These are phyloP conservation scores for Pseudomugil tenellus DNA, from an alignment of 2,797 vertebrate species.

Conservation along the genomic window DNA sequence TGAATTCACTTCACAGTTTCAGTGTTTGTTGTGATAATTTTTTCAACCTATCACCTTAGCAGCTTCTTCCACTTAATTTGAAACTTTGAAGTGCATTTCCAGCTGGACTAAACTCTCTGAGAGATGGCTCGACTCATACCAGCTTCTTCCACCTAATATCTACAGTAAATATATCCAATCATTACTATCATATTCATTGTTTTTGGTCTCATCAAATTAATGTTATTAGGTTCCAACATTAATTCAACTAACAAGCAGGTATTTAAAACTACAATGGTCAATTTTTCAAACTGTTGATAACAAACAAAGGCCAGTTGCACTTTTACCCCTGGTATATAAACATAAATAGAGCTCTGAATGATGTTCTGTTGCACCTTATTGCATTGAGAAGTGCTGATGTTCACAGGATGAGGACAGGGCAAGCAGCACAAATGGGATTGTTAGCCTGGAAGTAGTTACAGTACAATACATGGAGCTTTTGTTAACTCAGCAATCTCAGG, in stretches of 20 bases:
- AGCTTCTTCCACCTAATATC: too few relatives aligned
- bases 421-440: background rate
- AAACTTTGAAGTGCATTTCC: background rate
- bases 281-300: background rate
- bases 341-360: constrained; percentile 1
- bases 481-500: constrained; percentile 4
- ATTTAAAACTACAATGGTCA: background rate
- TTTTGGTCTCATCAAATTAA: background rate
- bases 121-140: background rate
- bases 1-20: background rate
- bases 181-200: too few relatives aligned
- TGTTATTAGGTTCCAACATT: background rate
- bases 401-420: background rate
- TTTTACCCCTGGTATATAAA: background rate
- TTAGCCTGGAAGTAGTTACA: background rate
- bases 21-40: constrained; percentile 3
- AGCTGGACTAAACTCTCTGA: background rate
- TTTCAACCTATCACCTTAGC: background rate
- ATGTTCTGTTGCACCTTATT: background rate
- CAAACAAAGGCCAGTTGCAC: background rate
- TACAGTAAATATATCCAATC: too few relatives aligned
- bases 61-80: constrained; percentile 2
- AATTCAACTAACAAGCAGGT: background rate
- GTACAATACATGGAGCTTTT: background rate
- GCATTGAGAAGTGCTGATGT: background rate